Evolutionary conservation across 2,113 vertebrate species (phyloP), one percentile per base, ranked within the genome.

Genomic region (Halichoeres trimaculatus): DNA sequence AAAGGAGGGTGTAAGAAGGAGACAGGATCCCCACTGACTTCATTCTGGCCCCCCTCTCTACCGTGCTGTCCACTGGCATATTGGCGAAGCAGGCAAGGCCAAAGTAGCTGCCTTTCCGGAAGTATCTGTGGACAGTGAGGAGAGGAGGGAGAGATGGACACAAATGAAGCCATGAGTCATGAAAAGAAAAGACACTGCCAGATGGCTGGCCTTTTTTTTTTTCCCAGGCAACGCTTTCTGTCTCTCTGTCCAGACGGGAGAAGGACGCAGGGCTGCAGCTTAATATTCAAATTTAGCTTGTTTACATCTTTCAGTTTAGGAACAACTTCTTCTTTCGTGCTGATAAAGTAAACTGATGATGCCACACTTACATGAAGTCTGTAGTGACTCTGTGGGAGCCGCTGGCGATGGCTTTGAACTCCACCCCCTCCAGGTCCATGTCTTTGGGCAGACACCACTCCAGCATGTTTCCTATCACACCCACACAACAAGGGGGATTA

Each of bases 401-500:
- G 0, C 97, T 98, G 87, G 97, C 97, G 90, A 98, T 98, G 47
- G 97, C 98, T 86, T 98, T 98, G 90, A 98, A 98, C 87, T 98
- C 97, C 40, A 98, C 96, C 0, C 97, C 97, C 66, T 97, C 97
- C 64, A 98, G 93, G 84, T 98, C 96, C 75, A 98, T 94, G 77
- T 98, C 97, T 84, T 96, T 96, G 62, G 97, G 97, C 79, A 98
- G 92, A 89, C 97, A 98, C 97, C 97, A 98, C 81, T 98, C 97
- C 47, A 98, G 92, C 94, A 98, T 97, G 91, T 98, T 98, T 76
- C 97, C 97, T 98, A 60, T 54, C 55, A 83, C 85, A 72, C 50
- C 72, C 74, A 69, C 50, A 60, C 52, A 57, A 63, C 51, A 63
- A 17, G 17, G 75, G 4, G 43, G 23, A 66, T 7, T 30, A 36